A percentile compares a stretch with the other conserved stretches of the same genome.
Evolutionary conservation across 2,888 invertebrate species (phyloP).

Genomic region (Koerneria pararmatus): DNA sequence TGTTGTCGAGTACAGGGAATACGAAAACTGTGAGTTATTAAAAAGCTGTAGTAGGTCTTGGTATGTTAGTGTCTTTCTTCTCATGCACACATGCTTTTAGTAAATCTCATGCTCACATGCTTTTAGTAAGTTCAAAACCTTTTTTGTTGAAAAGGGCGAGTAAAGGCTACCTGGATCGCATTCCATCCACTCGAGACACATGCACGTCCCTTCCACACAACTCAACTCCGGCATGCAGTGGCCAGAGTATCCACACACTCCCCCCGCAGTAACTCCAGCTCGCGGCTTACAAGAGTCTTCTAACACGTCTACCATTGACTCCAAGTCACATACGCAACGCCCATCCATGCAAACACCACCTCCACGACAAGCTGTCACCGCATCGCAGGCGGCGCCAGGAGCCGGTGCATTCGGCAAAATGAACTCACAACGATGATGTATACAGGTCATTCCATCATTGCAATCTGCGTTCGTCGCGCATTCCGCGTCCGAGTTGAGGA

Average conservation of each 20-base stretch:
- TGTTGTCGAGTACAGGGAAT: too few species aligned
- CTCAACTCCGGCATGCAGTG: conserved; percentile 34
- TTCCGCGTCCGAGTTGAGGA: conserved; percentile 24
- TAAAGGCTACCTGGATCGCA: conserved; percentile 8
- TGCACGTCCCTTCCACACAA: conserved; percentile 43
- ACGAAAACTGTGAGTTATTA: too few species aligned
- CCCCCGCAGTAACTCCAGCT: conserved; percentile 32
- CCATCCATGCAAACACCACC: conserved; percentile 18
- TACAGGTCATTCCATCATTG: conserved; percentile 24
- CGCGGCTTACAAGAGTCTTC: conserved; percentile 34
- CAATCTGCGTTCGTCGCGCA: conserved; percentile 34
- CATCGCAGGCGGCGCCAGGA: conserved; percentile 5
- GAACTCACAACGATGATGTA: too few species aligned
- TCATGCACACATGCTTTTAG: too few species aligned
- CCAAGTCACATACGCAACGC: conserved; percentile 21
- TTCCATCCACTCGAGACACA: conserved; percentile 31
- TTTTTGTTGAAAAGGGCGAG: neutral
- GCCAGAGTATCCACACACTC: conserved; percentile 31
- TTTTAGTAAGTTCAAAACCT: neutral
- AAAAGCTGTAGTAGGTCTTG: too few species aligned
- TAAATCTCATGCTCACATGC: too few species aligned
- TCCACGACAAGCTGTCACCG: conserved; percentile 3
- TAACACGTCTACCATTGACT: conserved; percentile 10
- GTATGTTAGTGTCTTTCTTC: too few species aligned
- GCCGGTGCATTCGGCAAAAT: neutral